Base-by-base conservation (phyloP, 2,113 vertebrate species). In the Pluvianellus socialis region DNA sequence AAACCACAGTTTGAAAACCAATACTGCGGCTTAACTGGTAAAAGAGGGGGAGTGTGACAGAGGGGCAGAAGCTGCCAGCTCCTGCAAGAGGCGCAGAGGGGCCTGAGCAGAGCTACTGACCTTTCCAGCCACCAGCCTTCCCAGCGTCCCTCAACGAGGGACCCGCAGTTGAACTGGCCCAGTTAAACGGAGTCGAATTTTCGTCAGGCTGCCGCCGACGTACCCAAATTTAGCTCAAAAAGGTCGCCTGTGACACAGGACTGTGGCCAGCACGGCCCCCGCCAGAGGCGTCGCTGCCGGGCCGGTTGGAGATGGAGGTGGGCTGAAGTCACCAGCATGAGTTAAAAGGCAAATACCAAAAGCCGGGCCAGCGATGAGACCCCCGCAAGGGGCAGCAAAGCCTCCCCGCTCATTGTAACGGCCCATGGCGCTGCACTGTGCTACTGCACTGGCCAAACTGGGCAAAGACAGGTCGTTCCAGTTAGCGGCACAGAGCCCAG, bases 221-320 rank as follows among this genome's bases (percentile, higher is more conserved):
- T 14, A 19, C 15, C 8, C 26, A 23, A 56, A 6, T 17, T 27
- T 19, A 23, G 19, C 45, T 40, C 35, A 18, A 61, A 50, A n/a
- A 59, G 4, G 65, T 33, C 21, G 6, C 44, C 40, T 4, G n/a
- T 8, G 20, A 21, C 42, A 13, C 53, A 33, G 52, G 47, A 68
- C 24, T 9, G 38, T 9, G 38, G 7, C 38, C 38, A 38, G 38
- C 38, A 38, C 38, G 38, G 38, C 38, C 38, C 38, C 38, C 38
- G 13, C 33, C 33, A 30, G 52, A 47, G 52, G 20, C 63, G 22
- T 16, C 6, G 5, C 50, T 35, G 40, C 79, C 9, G 0, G 11
- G 6, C 9, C 2, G 14, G 7, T 3, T 2, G 18, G 18, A 2
- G 18, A 42, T 11, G 10, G 1, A 32, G 44, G 44, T 4, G 17